These are phyloP conservation scores for Pollimyrus isidori DNA, from an alignment of 2,113 vertebrate genomes.

Conservation along the genomic window DNA sequence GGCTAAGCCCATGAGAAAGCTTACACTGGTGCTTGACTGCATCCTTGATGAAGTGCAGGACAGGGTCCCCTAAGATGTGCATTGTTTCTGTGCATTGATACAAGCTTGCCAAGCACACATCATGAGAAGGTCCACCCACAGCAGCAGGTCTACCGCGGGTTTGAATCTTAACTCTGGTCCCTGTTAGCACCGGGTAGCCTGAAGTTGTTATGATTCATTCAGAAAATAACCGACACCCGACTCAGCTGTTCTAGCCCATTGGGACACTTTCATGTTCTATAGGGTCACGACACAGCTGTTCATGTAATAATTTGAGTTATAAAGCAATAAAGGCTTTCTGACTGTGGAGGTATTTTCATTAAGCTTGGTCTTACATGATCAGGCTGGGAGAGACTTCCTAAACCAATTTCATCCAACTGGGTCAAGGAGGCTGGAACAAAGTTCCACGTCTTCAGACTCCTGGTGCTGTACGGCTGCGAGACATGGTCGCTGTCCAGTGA, in stretches of 20 bases:
- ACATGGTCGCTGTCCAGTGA: too few species aligned
- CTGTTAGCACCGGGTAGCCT: neutral
- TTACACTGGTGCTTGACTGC: neutral
- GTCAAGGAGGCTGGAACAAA: neutral
- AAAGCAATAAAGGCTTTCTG: neutral
- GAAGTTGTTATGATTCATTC: neutral
- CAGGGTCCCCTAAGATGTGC: neutral
- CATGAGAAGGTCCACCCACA: neutral
- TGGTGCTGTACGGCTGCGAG: too few species aligned
- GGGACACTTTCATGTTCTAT: neutral
- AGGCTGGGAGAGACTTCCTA: neutral
- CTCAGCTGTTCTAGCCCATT: neutral
- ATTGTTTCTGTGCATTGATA: neutral
- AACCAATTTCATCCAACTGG: neutral
- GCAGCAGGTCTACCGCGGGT: neutral
- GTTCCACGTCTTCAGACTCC: too few species aligned
- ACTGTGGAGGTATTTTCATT: neutral
- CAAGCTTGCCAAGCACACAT: neutral
- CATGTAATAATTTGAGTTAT: neutral
- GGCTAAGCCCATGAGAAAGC: neutral
- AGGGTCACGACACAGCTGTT: neutral
- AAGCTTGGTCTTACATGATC: neutral
- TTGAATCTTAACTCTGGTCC: neutral
- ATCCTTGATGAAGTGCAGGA: neutral
- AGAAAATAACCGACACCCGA: neutral